Evolutionary conservation across 2,797 vertebrate genomes (phyloP).

Genomic region (Sebastes steindachneri): DNA sequence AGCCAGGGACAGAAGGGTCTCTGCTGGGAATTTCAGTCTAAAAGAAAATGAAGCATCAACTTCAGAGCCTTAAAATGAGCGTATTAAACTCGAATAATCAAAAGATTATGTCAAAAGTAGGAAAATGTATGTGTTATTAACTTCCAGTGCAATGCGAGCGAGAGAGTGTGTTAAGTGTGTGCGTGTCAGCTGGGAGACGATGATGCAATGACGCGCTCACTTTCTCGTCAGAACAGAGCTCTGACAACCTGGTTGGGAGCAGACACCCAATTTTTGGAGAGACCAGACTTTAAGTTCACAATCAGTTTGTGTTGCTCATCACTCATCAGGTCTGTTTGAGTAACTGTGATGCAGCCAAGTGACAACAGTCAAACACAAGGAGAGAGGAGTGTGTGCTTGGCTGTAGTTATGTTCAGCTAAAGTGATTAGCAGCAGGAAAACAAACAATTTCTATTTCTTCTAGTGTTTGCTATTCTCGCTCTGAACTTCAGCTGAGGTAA

Average conservation of each 20-base stretch:
- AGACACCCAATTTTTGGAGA: neutral
- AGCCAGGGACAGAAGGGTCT: neutral
- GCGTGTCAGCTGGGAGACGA: constrained; percentile 1
- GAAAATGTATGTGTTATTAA: neutral
- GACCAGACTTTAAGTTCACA: neutral
- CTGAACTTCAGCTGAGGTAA: neutral
- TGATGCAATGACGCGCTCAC: constrained; percentile 12
- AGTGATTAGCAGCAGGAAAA: neutral
- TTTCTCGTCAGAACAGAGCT: neutral
- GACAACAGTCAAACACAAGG: neutral
- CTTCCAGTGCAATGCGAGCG: neutral
- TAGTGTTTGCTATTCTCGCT: neutral
- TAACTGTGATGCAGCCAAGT: neutral
- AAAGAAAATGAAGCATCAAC: constrained; percentile 4
- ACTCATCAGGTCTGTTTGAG: neutral
- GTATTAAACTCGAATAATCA: neutral
- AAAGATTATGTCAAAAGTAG: neutral
- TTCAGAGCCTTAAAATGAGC: neutral
- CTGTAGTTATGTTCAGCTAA: neutral
- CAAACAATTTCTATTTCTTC: neutral
- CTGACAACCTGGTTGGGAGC: neutral
- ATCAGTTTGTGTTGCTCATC: neutral
- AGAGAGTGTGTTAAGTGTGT: no score
- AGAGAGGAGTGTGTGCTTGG: neutral
- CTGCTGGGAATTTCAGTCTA: neutral